These are phyloP conservation scores for Nomada hirtipes DNA, from an alignment of 2,888 invertebrate species.

Conservation along the genomic window DNA sequence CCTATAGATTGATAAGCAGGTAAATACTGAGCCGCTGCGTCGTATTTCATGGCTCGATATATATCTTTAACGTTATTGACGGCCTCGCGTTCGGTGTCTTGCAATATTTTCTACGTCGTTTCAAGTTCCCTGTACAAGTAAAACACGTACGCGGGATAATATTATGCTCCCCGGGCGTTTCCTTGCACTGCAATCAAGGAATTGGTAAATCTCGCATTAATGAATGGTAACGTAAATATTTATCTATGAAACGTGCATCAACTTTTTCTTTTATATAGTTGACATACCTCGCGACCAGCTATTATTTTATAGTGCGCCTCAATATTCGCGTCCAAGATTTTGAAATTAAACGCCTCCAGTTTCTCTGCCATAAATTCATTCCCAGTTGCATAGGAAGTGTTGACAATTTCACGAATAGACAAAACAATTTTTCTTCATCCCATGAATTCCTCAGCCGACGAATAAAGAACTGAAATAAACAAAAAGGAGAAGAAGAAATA, in stretches of 20 bases:
- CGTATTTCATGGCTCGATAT: conserved; percentile 36
- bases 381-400: too few species aligned
- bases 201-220: conserved; percentile 16
- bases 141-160: not conserved
- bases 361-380: too few species aligned
- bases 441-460: too few species aligned
- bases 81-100: not conserved
- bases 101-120: not conserved
- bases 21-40: not conserved
- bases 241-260: not conserved
- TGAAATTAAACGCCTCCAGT: not conserved
- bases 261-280: not conserved
- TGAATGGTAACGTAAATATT: conserved; percentile 1
- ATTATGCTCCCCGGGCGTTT: not conserved
- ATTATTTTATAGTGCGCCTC: not conserved
- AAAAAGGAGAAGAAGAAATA: too few species aligned
- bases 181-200: conserved; percentile 1
- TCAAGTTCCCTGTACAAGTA: not conserved
- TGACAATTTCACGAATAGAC: too few species aligned
- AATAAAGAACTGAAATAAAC: too few species aligned
- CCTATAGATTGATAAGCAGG: conserved; percentile 44
- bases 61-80: conserved; percentile 40
- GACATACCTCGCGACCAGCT: too few species aligned
- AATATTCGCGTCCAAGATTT: not conserved
- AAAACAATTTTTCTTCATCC: too few species aligned